phyloP scores from a whole-genome alignment of 1,140 invertebrate genomes.

The Parasteatoda tepidariorum region DNA sequence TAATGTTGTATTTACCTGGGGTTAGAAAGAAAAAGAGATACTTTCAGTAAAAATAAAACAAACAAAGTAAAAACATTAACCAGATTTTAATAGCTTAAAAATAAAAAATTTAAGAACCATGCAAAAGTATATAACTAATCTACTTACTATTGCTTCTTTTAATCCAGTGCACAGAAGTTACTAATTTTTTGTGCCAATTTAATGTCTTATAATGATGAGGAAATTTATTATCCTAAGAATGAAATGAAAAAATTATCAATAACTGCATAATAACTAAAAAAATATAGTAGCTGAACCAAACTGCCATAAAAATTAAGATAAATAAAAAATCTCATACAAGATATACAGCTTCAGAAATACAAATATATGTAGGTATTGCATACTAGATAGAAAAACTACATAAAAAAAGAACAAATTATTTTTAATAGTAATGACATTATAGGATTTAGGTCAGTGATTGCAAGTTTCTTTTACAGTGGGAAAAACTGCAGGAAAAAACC shows the following conservation, averaged over 20 bases:
- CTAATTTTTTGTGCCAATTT: constrained; percentile 74
- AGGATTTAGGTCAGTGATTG: too few species aligned
- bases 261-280: not conserved
- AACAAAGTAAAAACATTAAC: constrained; percentile 23
- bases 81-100: constrained; percentile 27
- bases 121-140: constrained; percentile 44
- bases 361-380: not conserved
- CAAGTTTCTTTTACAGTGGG: too few species aligned
- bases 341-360: not conserved
- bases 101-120: constrained; percentile 33
- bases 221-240: not conserved
- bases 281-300: not conserved
- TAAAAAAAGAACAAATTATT: too few species aligned
- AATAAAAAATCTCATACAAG: not conserved
- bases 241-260: not conserved
- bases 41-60: constrained; percentile 16
- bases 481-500: too few species aligned
- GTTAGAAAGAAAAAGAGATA: constrained; percentile 6
- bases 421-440: too few species aligned
- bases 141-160: constrained; percentile 54
- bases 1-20: not conserved
- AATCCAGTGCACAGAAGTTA: constrained; percentile 85
- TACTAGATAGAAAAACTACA: not conserved
- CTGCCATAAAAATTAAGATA: not conserved
- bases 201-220: constrained; percentile 73